A percentile compares a stretch with the other conserved stretches of the same genome.
Conservation (phyloP, 2,797 vertebrate species). For the Acrossocheilus wenchowensis region DNA sequence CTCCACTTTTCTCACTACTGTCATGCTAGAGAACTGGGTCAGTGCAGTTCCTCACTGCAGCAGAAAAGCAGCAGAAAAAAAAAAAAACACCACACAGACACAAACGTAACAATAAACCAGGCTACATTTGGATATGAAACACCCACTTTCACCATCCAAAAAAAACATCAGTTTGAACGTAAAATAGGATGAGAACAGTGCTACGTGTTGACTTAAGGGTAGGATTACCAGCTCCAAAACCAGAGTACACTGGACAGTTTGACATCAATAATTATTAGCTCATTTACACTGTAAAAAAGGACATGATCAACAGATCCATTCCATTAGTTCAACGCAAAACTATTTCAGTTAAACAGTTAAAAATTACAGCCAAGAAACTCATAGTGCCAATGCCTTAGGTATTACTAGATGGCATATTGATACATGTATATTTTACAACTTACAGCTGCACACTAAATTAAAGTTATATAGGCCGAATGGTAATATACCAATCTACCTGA, state of each 20-base stretch:
- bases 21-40: slow-evolving; percentile 42
- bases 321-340: background rate
- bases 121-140: background rate
- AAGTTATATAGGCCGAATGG: too few relatives aligned
- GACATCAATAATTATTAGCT: too few relatives aligned
- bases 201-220: background rate
- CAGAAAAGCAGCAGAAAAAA: background rate
- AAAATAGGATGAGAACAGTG: background rate
- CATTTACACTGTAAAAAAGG: too few relatives aligned
- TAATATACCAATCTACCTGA: too few relatives aligned
- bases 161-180: background rate
- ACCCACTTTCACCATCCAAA: background rate
- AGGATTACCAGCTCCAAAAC: background rate
- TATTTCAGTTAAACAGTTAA: too few relatives aligned
- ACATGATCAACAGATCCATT: background rate
- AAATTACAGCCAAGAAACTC: too few relatives aligned
- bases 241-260: too few relatives aligned
- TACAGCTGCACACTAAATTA: too few relatives aligned
- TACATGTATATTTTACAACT: too few relatives aligned
- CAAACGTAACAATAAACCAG: background rate
- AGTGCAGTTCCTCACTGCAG: slow-evolving; percentile 7
- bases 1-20: background rate
- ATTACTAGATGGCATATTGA: too few relatives aligned
- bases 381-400: too few relatives aligned
- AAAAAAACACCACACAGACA: background rate